Evolutionary conservation across 2,888 invertebrate genomes (phyloP), one percentile per base, ranked within the genome.

Genomic region (Leucophenga maculata): DNA sequence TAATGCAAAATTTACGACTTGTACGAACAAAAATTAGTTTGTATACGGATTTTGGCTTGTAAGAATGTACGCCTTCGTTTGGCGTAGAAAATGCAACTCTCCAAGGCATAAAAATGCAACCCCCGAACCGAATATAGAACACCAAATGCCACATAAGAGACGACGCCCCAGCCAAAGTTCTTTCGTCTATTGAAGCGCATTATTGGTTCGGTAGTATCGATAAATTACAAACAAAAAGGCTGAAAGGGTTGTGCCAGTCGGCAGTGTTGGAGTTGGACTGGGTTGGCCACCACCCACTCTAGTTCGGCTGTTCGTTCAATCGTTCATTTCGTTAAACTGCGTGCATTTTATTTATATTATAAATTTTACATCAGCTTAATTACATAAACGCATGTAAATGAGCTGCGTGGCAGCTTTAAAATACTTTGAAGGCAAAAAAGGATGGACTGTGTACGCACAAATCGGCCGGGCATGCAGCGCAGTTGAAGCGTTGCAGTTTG

Each of bases 291-390:
- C 39, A 65, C 16, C 1, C 32, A 13, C 59, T 52, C 65, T 52
- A 50, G 65, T 65, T 64, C 26, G 52, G 52, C 39, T 39, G 39
- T 39, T 39, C 39, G 39, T 39, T 39, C 39, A 11, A 39, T 39
- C 39, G 39, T 60, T 55, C 66, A 69, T 73, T 74, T 75, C 77
- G 72, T 76, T 76, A 65, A 71, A 74, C 72, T 72, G 72, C 74
- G 76, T 81, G 73, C 75, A 82, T 78, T 84, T 84, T 85, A 83
- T 82, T 78, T 79, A 82, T 84, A 79, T 82, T 78, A 80, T 79
- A 77, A 78, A 85, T 82, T 77, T 82, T 83, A 76, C 75, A 85
- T 85, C 81, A 68, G 75, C 76, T 72, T 78, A 76, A 81, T 86
- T 82, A 84, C 75, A 80, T 85, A 78, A 84, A 74, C 73, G 75